A percentile compares a stretch with the other conserved stretches of the same genome.
phyloP scores from a whole-genome alignment of 2,888 invertebrate genomes.

The Stenoptilia bipunctidactyla region DNA sequence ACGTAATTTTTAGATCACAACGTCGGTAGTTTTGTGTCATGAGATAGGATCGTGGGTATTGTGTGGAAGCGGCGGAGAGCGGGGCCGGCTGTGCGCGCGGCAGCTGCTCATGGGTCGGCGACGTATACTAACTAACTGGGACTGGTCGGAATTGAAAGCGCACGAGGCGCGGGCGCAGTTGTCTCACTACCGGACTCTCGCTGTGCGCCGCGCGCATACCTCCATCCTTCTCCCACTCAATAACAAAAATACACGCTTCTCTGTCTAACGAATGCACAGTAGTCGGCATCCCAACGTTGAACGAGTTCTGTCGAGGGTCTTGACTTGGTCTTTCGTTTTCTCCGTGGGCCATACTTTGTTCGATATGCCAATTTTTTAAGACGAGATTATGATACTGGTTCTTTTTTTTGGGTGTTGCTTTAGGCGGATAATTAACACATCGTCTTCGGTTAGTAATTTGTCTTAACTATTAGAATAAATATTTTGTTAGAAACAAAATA shows the following conservation, averaged over 20 bases:
- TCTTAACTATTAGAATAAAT: conserved; percentile 13
- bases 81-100: conserved; percentile 46
- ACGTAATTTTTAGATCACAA: conserved; percentile 37
- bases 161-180: conserved; percentile 20
- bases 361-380: conserved; percentile 52
- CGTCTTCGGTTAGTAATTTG: conserved; percentile 32
- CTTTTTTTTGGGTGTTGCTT: conserved; percentile 36
- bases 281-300: conserved; percentile 46
- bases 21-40: conserved; percentile 35
- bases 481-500: conserved; percentile 14
- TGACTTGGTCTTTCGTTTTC: conserved; percentile 54
- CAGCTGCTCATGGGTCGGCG: conserved; percentile 55
- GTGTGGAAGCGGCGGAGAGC: conserved; percentile 49
- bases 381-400: conserved; percentile 46
- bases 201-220: conserved; percentile 44
- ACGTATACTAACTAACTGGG: conserved; percentile 34
- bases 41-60: conserved; percentile 33
- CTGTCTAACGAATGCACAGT: conserved; percentile 36
- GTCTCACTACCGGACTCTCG: conserved; percentile 43
- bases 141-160: conserved; percentile 35
- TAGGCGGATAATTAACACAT: conserved; percentile 50
- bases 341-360: conserved; percentile 41
- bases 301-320: conserved; percentile 59
- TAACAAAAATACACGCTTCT: conserved; percentile 6
- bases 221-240: conserved; percentile 27